Evolutionary conservation across 2,797 vertebrate species (phyloP).

Genomic region (Peromyscus melanophrys): DNA sequence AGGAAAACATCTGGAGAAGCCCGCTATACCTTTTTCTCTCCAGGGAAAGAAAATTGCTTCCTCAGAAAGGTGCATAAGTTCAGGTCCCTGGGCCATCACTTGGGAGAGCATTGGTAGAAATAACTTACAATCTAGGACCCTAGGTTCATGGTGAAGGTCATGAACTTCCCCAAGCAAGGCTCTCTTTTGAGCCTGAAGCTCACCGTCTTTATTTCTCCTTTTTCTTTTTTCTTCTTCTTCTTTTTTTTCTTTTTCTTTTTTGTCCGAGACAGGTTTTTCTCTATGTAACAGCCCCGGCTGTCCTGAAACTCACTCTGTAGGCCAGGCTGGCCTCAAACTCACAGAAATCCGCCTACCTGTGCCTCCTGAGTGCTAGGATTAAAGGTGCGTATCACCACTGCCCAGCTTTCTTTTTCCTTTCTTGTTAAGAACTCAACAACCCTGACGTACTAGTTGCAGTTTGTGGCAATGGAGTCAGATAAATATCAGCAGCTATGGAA

Average conservation of each 20-base stretch:
- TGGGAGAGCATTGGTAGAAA: slow-evolving; percentile 44
- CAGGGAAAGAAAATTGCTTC: slow-evolving; percentile 67
- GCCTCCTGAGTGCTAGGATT: not conserved
- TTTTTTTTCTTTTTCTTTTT: not conserved
- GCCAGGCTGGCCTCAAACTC: not conserved
- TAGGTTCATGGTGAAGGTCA: slow-evolving; percentile 56
- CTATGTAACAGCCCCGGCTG: not conserved
- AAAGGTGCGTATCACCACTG: not conserved
- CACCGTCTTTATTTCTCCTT: not conserved
- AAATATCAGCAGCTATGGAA: slow-evolving; percentile 20
- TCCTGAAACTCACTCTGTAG: not conserved
- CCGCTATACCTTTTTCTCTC: slow-evolving; percentile 21
- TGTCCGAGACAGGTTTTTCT: not conserved
- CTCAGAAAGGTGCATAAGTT: slow-evolving; percentile 9
- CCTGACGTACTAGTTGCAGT: not conserved
- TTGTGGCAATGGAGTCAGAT: slow-evolving; percentile 44
- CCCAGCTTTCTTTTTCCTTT: slow-evolving; percentile 14
- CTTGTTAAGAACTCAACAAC: slow-evolving; percentile 53
- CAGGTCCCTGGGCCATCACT: slow-evolving; percentile 44
- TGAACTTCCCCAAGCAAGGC: slow-evolving; percentile 52
- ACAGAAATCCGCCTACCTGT: not conserved
- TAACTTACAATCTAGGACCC: slow-evolving; percentile 61
- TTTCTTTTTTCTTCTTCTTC: not conserved
- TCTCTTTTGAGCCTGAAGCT: slow-evolving; percentile 57
- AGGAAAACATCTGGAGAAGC: slow-evolving; percentile 62